A percentile compares a stretch with the other conserved stretches of the same genome.
Evolutionary conservation across 2,888 invertebrate species (phyloP).

Genomic region (Lasioglossum marginatum): DNA sequence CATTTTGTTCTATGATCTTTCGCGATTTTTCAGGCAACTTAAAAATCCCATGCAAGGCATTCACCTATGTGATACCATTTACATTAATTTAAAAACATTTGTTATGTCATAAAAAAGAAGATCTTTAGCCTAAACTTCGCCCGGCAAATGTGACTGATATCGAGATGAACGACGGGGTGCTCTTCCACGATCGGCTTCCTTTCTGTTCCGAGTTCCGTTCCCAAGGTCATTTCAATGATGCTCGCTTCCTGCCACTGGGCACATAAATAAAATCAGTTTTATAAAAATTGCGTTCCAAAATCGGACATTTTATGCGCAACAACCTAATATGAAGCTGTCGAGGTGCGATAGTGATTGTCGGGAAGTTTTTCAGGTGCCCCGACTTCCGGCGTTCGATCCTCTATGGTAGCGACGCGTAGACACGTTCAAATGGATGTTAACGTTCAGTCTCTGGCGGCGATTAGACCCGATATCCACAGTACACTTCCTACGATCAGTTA

Average conservation of each 20-base stretch:
- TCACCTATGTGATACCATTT: too few relatives aligned
- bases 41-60: too few relatives aligned
- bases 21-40: too few relatives aligned
- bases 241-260: not conserved
- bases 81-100: too few relatives aligned
- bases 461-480: constrained; percentile 46
- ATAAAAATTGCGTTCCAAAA: not conserved
- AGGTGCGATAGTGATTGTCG: not conserved
- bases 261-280: too few relatives aligned
- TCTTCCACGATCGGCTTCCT: constrained; percentile 17
- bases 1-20: too few relatives aligned
- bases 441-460: constrained; percentile 34
- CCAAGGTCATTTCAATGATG: not conserved
- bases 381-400: not conserved
- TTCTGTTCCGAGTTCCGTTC: constrained; percentile 11
- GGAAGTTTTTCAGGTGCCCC: not conserved
- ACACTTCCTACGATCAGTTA: constrained; percentile 60
- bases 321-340: not conserved
- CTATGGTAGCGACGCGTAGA: constrained; percentile 15
- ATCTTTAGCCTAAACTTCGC: constrained; percentile 5
- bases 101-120: too few relatives aligned
- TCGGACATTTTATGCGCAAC: too few relatives aligned
- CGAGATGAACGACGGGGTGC: too few relatives aligned
- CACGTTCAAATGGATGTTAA: constrained; percentile 29
- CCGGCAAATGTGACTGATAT: constrained; percentile 36